Evolutionary conservation across 2,888 invertebrate genomes (phyloP), one percentile per base, ranked within the genome.

Genomic region (Ichneumoninae sp.): DNA sequence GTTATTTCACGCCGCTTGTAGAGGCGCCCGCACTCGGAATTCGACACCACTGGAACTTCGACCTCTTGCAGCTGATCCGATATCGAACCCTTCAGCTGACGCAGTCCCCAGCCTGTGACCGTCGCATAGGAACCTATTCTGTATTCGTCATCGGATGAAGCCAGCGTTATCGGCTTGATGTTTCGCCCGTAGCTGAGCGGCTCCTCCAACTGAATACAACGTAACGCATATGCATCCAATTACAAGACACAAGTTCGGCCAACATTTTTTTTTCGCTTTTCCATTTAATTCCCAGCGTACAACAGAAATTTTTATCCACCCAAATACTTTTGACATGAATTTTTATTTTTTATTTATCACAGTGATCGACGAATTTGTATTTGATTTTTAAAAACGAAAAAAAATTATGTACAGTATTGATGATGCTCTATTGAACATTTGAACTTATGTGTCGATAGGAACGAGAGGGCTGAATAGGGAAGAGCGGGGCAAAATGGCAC

Each of bases 1-100:
- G 95, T 95, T 71, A 96, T 93, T 54, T 19, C 66, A 1, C 84
- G 82, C 66, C 82, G 75, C 19, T 68, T 80, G 87, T 92, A 92
- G 57, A 91, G 90, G 70, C 84, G 74, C 36, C 87, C 85, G 82
- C 92, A 93, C 36, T 89, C 87, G 13, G 78, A 70, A 80, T 88
- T 89, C 22, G 90, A 85, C 40, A 93, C 88, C 26, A 93, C 84
- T 10, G 91, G 91, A 36, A 93, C 91, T 60, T 87, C 80, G 47
- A 91, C 92, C 82, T 90, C 89, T 69, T 90, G 90, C 72, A 93
- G 88, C 33, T 76, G 79, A 82, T 89, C 88, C 82, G 89, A 86
- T 71, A 89, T 80, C 22, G 81, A 80, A 30, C 91, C 90, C 26
- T 89, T 85, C 66, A 86, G 85, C 40, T 84, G 83, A 69, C 87